phyloP scores from a whole-genome alignment of 1,140 invertebrate genomes.

The Drosophila punjabiensis region DNA sequence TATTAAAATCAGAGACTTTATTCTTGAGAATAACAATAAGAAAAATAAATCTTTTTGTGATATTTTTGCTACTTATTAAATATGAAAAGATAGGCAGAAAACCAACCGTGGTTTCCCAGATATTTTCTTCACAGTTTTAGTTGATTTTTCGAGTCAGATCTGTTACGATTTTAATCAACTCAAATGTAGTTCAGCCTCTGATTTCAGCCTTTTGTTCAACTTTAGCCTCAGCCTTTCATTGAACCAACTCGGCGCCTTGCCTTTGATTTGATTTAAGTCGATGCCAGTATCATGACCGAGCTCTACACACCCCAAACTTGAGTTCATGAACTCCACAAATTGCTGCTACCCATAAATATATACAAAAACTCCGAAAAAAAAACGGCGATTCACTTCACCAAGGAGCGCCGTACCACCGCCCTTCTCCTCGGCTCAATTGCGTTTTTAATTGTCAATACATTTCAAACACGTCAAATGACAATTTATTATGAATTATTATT shows the following conservation, averaged over 20 bases:
- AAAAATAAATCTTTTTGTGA: background rate
- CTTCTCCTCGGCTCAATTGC: constrained; percentile 45
- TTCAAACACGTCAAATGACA: constrained; percentile 75
- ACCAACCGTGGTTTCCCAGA: background rate
- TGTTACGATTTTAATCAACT: constrained; percentile 5
- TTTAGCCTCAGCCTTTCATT: constrained; percentile 10
- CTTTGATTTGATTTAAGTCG: constrained; percentile 24
- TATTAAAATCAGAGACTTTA: background rate
- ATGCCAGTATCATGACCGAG: constrained; percentile 41
- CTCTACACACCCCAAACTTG: constrained; percentile 41
- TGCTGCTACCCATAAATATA: constrained; percentile 38
- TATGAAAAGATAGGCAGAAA: background rate
- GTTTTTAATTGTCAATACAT: constrained; percentile 76
- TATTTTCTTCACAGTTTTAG: background rate
- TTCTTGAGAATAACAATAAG: background rate
- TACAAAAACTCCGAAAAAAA: constrained; percentile 9
- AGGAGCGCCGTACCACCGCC: constrained; percentile 15
- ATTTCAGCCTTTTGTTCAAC: background rate
- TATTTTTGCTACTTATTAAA: background rate
- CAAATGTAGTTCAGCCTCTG: constrained; percentile 11
- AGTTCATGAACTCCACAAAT: constrained; percentile 76
- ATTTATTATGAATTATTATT: constrained; percentile 74
- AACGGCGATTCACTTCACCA: constrained; percentile 39
- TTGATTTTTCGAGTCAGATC: background rate
- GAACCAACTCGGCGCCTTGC: constrained; percentile 13